phyloP scores from a whole-genome alignment of 2,113 vertebrate genomes.

The Loxodonta africana region DNA sequence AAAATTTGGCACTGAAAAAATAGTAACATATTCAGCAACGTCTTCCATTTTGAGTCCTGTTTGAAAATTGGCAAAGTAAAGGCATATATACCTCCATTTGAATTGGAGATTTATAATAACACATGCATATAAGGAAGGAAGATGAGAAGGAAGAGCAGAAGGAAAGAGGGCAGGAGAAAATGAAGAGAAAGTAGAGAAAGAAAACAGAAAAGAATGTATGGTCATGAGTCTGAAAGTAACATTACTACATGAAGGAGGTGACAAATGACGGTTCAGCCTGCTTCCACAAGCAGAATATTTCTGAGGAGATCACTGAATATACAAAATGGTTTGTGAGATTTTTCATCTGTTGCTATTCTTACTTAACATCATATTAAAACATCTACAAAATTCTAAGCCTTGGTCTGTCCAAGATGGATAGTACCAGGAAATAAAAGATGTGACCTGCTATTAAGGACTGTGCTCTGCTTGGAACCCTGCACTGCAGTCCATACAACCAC shows the following conservation, averaged over 20 bases:
- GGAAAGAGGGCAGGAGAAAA: background rate
- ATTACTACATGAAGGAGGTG: background rate
- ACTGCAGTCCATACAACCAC: background rate
- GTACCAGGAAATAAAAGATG: conserved; percentile 49
- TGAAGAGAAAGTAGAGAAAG: background rate
- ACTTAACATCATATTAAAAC: conserved; percentile 69
- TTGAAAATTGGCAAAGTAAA: conserved; percentile 72
- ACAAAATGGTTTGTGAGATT: conserved; percentile 71
- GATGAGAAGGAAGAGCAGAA: background rate
- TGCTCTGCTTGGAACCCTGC: conserved; percentile 69
- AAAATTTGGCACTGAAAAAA: conserved; percentile 77
- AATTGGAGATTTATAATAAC: conserved; percentile 67
- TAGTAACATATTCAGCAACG: conserved; percentile 35
- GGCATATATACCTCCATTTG: conserved; percentile 46
- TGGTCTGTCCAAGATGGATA: conserved; percentile 67
- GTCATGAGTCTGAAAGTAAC: conserved; percentile 59
- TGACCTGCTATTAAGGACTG: conserved; percentile 55
- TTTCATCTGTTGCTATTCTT: conserved; percentile 61
- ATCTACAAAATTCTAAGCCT: conserved; percentile 65
- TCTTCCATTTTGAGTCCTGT: conserved; percentile 55
- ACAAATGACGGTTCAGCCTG: conserved; percentile 50
- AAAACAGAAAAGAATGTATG: background rate
- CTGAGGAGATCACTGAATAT: conserved; percentile 49
- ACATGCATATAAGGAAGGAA: conserved; percentile 10
- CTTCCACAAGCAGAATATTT: conserved; percentile 61